Evolutionary conservation across 1,140 invertebrate species (phyloP).

Genomic region (Latrodectus geometricus): DNA sequence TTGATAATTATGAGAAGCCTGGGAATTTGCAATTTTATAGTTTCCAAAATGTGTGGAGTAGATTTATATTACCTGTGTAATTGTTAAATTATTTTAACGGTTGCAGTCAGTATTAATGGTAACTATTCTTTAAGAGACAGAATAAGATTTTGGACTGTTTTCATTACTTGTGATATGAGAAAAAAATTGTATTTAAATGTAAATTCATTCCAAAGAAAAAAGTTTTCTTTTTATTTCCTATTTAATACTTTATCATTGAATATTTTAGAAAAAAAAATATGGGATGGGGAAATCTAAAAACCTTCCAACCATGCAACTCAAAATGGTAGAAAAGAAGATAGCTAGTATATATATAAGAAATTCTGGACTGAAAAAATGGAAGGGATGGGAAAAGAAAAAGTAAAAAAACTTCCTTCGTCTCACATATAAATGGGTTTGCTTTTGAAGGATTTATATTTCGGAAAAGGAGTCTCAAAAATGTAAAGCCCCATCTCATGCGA

Average conservation of each 20-base stretch:
- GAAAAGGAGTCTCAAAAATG: slow-evolving; percentile 55
- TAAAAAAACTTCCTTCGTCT: slow-evolving; percentile 14
- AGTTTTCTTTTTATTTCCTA: too few relatives aligned
- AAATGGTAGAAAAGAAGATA: background rate
- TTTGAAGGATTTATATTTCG: slow-evolving; percentile 57
- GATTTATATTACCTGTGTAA: too few relatives aligned
- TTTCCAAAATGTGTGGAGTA: too few relatives aligned
- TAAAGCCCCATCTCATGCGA: slow-evolving; percentile 52
- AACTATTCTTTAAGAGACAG: too few relatives aligned
- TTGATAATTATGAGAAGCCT: too few relatives aligned
- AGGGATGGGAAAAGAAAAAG: background rate
- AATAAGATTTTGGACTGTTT: too few relatives aligned
- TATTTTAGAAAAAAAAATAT: background rate
- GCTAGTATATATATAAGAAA: background rate
- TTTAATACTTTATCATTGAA: background rate
- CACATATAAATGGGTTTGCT: slow-evolving; percentile 49
- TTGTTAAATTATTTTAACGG: too few relatives aligned
- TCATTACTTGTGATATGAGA: too few relatives aligned
- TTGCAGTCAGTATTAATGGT: too few relatives aligned
- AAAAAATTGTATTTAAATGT: too few relatives aligned
- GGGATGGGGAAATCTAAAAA: background rate
- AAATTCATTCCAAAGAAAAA: too few relatives aligned
- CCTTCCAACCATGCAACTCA: background rate
- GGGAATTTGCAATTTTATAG: too few relatives aligned
- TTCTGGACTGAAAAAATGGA: background rate